Evolutionary conservation across 2,888 invertebrate species (phyloP).

Genomic region (Eupithecia subumbrata): DNA sequence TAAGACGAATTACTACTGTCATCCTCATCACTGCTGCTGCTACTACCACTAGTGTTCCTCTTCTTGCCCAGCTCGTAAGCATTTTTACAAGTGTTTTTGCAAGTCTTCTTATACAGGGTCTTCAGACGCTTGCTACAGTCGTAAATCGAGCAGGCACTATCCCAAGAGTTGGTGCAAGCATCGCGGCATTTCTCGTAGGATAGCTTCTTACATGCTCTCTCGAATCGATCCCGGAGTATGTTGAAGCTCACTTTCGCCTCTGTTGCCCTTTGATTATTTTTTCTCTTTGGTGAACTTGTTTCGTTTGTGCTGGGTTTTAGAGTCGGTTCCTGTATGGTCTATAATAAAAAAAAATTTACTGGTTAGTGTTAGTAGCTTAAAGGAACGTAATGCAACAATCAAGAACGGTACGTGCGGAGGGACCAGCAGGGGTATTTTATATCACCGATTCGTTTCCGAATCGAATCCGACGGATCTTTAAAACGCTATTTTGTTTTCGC

Average conservation of each 20-base stretch:
- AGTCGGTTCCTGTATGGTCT: background rate
- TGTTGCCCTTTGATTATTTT: too few relatives aligned
- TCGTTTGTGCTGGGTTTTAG: background rate
- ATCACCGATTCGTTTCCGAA: too few relatives aligned
- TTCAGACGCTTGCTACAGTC: constrained; percentile 45
- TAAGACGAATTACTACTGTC: constrained; percentile 5
- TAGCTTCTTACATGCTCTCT: constrained; percentile 53
- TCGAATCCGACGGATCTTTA: too few relatives aligned
- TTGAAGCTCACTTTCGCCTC: constrained; percentile 30
- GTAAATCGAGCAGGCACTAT: constrained; percentile 45
- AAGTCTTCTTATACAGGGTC: constrained; percentile 48
- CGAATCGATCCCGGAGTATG: constrained; percentile 57
- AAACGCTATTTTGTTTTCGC: too few relatives aligned
- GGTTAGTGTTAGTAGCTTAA: background rate
- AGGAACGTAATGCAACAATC: too few relatives aligned
- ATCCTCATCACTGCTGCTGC: constrained; percentile 1
- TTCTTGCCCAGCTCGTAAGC: constrained; percentile 36
- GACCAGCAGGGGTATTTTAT: too few relatives aligned
- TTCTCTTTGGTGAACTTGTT: background rate
- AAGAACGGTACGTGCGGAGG: too few relatives aligned
- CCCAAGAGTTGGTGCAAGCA: constrained; percentile 50
- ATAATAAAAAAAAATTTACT: background rate
- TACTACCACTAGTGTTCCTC: background rate
- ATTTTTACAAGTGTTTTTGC: constrained; percentile 50
- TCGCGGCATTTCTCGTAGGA: constrained; percentile 52